Percentiles rank a stretch among this genome's conserved stretches.
Evolutionary conservation across 1,140 invertebrate species (phyloP).

Genomic region (Megathymus violae): DNA sequence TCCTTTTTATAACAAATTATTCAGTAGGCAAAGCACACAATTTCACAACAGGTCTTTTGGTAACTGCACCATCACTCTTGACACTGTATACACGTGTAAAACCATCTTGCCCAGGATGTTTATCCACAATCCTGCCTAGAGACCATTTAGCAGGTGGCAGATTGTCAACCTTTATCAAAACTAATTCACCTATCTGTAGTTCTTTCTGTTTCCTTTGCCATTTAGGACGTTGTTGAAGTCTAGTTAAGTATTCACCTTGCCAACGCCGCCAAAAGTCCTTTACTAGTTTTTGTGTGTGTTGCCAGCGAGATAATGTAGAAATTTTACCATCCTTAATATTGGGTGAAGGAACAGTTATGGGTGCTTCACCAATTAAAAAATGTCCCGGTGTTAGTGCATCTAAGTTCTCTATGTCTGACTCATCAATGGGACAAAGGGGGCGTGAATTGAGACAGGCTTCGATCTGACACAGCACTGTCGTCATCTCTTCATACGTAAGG

Average conservation of each 20-base stretch:
- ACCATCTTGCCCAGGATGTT: too few species aligned
- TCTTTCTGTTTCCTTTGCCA: slow-evolving; percentile 35
- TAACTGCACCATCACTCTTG: too few species aligned
- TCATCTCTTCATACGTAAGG: slow-evolving; percentile 32
- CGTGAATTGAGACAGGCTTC: slow-evolving; percentile 36
- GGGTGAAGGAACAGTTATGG: slow-evolving; percentile 14
- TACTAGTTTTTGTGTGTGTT: slow-evolving; percentile 31
- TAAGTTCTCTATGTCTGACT: slow-evolving; percentile 7
- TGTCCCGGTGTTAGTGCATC: slow-evolving; percentile 26
- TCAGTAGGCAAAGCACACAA: too few species aligned
- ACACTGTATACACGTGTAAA: too few species aligned
- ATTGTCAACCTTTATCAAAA: slow-evolving; percentile 16
- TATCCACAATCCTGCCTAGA: too few species aligned
- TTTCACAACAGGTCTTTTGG: too few species aligned
- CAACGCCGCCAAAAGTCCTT: slow-evolving; percentile 39
- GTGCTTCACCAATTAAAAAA: slow-evolving; percentile 31
- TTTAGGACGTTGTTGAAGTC: slow-evolving; percentile 38
- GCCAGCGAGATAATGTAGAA: slow-evolving; percentile 32
- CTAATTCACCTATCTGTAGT: slow-evolving; percentile 27
- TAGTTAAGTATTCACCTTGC: slow-evolving; percentile 42
- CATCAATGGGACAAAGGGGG: slow-evolving; percentile 12
- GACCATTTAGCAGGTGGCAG: too few species aligned
- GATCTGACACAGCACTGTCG: slow-evolving; percentile 31
- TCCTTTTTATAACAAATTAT: too few species aligned
- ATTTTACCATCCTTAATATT: slow-evolving; percentile 18